Base-by-base conservation (phyloP, 2,888 invertebrate genomes). In the Rhyacophila evoluta region DNA sequence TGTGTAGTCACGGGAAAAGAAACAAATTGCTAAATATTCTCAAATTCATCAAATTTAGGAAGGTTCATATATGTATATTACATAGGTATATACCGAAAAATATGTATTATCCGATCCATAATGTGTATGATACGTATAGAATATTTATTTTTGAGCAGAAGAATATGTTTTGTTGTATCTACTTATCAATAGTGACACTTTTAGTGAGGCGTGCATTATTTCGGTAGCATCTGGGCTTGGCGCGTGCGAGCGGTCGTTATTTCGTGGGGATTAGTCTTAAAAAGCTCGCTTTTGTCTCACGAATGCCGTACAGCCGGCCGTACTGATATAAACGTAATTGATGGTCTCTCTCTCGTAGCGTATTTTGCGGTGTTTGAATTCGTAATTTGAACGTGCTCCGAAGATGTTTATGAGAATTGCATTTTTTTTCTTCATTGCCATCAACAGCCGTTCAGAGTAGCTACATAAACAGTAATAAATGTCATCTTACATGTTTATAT, bases 191-290 rank as follows among this genome's bases (percentile, higher is more conserved):
- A 8, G 12, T 6, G 15, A 25, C 55, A 55, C 55, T 55, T 55
- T 55, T 55, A 55, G 55, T 55, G 55, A 19, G 5, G 25, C 55
- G 15, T 29, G 72, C 36, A 29, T 33, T 36, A 36, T 36, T 72
- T 36, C 37, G 37, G 72, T 29, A 72, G 37, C 72, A 72, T 37
- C 72, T 72, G 72, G 72, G 36, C 33, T 19, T 55, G 55, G 55
- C 55, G 55, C 55, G 55, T 55, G 55, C 55, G 55, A 55, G 55
- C 19, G 11, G 8, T 25, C 72, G 29, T 72, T 72, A 72, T 72
- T 37, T 72, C 72, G 19, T 15, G 33, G n/a, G 72, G 72, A 72
- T 72, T 72, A 72, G 72, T 72, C 37, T 33, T 37, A 10, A 72
- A 25, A 55, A 55, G 55, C 55, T 55, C 55, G 55, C 55, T 55